Base-by-base conservation (phyloP, 1,140 invertebrate species). In the Cotesia glomerata region DNA sequence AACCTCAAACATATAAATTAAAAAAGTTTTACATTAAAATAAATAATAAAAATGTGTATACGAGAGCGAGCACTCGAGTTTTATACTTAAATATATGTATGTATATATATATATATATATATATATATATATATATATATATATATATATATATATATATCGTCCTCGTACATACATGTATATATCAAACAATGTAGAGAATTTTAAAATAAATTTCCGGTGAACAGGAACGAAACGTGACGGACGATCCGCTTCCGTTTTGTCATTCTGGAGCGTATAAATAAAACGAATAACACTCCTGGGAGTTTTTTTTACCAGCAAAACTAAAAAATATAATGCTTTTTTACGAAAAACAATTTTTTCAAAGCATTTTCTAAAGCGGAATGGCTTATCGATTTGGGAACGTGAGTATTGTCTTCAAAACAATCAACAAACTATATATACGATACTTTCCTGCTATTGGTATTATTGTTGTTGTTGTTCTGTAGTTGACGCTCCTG, bases 171-270 rank as follows among this genome's bases (percentile, higher is more conserved):
- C 26, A 26, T 26, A 26, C 3, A 26, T 58, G 18, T 58, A 54
- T 54, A 34, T 54, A 59, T 69, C 67, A 69, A 69, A 69, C 56
- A 34, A 35, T 61, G 54, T 39, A 7, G 34, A 56, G 56, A 16
- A 67, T 69, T 62, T 69, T 35, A 69, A 69, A 58, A 69, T 69
- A 69, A 69, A 69, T 69, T 69, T 59, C 67, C 67, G 67, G 67
- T 13, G 32, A 58, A 69, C 26, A 45, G 54, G 56, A 59, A 69
- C 59, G 36, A 61, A 45, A 69, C 67, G 67, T 69, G 67, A 69
- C 67, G 49, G 67, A 69, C 67, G 56, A 69, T 69, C 52, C 54
- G 49, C 52, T 69, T 69, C 67, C 67, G 67, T 69, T 69, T 69
- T 69, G 54, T 59, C 67, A 59, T 69, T 56, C 67, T 58, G 56